Evolutionary conservation across 2,797 vertebrate genomes (phyloP), one percentile per base, ranked within the genome.

Genomic region (Otus scops): DNA sequence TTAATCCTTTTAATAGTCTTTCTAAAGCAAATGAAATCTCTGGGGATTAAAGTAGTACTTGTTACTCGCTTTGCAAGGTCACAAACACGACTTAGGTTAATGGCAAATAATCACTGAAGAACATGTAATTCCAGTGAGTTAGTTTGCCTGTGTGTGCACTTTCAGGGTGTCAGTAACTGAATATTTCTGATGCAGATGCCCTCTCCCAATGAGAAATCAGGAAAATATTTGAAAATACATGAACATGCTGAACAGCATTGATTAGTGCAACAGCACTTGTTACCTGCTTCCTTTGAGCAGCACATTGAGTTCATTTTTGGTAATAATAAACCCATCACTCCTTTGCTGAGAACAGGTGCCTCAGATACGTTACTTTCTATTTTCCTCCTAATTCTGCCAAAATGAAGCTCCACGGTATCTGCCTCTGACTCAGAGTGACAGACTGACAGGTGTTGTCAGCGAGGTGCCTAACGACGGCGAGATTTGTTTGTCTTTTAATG

Each of bases 391-490:
- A 96, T 95, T 89, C 78, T 97, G 93, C 95, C 96, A 97, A 96
- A 61, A 95, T 34, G 84, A 95, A 92, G 81, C 89, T 95, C 82
- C 79, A 38, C 48, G 36, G 87, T 91, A 65, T 75, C 93, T 96
- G 85, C 92, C 88, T 92, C 81, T 92, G 94, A 95, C 82, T 85
- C 30, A 6, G 88, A 97, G 87, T 96, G 97, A 97, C 97, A 97
- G 96, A 93, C 93, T 96, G 98, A 94, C 98, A 98, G 98, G 96
- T 97, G 96, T 93, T 98, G 97, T 84, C 98, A 98, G 98, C 92
- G 39, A 97, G 97, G 97, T 96, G 93, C 96, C 97, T 85, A 96
- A 96, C 47, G 60, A 88, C 94, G 36, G 74, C 28, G 48, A 92
- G 92, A 81, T 50, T 70, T 91, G 73, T 93, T 97, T 96, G 93